phyloP scores from a whole-genome alignment of 2,888 invertebrate species.

The Nomada flava region DNA sequence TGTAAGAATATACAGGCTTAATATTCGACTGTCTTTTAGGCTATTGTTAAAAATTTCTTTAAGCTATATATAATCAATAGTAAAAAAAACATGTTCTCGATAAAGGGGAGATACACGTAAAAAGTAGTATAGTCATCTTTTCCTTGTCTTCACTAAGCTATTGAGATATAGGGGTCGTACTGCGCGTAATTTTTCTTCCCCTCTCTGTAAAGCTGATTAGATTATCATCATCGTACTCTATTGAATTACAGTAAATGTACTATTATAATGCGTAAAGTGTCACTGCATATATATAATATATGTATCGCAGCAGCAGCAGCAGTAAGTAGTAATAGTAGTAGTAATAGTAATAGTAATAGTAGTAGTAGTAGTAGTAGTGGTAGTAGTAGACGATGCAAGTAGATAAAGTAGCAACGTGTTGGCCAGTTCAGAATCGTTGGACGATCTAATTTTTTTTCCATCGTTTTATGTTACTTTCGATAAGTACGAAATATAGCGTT shows the following conservation, averaged over 20 bases:
- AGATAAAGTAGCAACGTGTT: constrained; percentile 60
- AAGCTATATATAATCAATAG: constrained; percentile 33
- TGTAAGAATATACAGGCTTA: background rate
- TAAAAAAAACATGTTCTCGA: constrained; percentile 54
- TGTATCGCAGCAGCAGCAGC: constrained; percentile 65
- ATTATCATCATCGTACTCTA: constrained; percentile 57
- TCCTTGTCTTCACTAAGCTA: constrained; percentile 19
- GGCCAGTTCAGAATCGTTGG: constrained; percentile 49
- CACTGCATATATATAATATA: constrained; percentile 49
- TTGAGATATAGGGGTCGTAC: constrained; percentile 23
- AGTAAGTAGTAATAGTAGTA: constrained; percentile 11
- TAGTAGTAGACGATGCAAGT: constrained; percentile 65
- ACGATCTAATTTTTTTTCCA: constrained; percentile 16
- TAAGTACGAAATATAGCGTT: constrained; percentile 52
- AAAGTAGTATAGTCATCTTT: constrained; percentile 52
- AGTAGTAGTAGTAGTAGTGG: constrained; percentile 41
- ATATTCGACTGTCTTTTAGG: constrained; percentile 28
- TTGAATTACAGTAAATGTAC: constrained; percentile 69
- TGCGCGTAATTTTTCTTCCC: constrained; percentile 13
- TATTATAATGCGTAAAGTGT: constrained; percentile 68
- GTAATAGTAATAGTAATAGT: no score
- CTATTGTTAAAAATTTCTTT: constrained; percentile 52
- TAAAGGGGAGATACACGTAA: constrained; percentile 49
- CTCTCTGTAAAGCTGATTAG: constrained; percentile 43
- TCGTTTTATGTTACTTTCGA: constrained; percentile 3